A percentile compares a stretch with the other conserved stretches of the same genome.
Evolutionary conservation across 2,797 vertebrate species (phyloP).

Genomic region (Mycteria americana): DNA sequence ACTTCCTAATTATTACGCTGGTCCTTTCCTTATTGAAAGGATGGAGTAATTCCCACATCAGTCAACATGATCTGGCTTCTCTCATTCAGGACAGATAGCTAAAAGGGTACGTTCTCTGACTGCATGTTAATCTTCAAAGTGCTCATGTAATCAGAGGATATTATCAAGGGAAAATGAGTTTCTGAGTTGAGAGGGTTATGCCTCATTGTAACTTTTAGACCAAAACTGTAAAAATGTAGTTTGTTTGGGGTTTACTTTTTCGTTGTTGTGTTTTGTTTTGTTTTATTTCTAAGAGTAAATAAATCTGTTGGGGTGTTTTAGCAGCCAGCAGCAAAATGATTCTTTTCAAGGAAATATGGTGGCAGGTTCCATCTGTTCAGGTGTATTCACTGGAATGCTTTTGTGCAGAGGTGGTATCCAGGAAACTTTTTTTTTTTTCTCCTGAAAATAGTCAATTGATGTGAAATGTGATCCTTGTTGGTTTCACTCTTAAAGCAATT

Average conservation of each 20-base stretch:
- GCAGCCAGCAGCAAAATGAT: constrained; percentile 49
- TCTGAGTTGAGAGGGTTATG: constrained; percentile 4
- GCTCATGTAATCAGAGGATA: background rate
- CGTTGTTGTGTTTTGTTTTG: constrained; percentile 32
- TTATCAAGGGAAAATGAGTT: background rate
- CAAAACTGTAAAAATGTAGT: constrained; percentile 61
- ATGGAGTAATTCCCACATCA: constrained; percentile 17
- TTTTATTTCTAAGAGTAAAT: constrained; percentile 49
- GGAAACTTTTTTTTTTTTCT: background rate
- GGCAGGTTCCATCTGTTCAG: constrained; percentile 54
- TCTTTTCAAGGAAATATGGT: constrained; percentile 48
- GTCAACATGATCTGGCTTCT: background rate
- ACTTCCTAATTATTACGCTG: background rate
- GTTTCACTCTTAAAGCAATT: constrained; percentile 61
- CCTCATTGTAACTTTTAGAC: constrained; percentile 51
- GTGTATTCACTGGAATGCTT: constrained; percentile 43
- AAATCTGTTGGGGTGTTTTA: constrained; percentile 56
- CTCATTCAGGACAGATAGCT: constrained; percentile 6
- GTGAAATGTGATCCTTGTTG: constrained; percentile 9
- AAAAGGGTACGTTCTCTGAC: background rate
- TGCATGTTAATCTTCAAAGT: background rate
- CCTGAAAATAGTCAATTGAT: constrained; percentile 4
- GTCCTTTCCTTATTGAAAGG: constrained; percentile 45
- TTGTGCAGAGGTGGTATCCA: constrained; percentile 30
- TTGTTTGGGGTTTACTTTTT: constrained; percentile 19